These are phyloP conservation scores for Apis mellifera DNA, from an alignment of 1,140 invertebrate genomes.

Conservation along the genomic window Amel_HAv3.1 CM009939.2:7417001-7417500, in stretches of 20 bases:
- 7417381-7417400: constrained; percentile 8
- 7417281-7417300: not conserved
- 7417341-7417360: not conserved
- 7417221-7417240: not conserved
- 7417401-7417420: constrained; percentile 2
- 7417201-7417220: no score
- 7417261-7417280: not conserved
- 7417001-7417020: not conserved
- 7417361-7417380: constrained; percentile 19
- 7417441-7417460: no score
- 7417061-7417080: constrained; percentile 15
- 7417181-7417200: no score
- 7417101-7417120: not conserved
- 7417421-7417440: no score
- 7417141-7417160: not conserved
- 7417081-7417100: not conserved
- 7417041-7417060: constrained; percentile 10
- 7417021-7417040: not conserved
- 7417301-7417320: constrained; percentile 31
- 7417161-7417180: no score
- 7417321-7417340: constrained; percentile 5
- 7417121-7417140: not conserved
- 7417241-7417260: accelerated
- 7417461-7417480: no score
- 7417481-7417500: no score